Percentiles rank a stretch among this genome's conserved stretches.
These are phyloP conservation scores for Camponotus pennsylvanicus DNA, from an alignment of 1,140 invertebrate genomes.

Conservation along the genomic window DNA sequence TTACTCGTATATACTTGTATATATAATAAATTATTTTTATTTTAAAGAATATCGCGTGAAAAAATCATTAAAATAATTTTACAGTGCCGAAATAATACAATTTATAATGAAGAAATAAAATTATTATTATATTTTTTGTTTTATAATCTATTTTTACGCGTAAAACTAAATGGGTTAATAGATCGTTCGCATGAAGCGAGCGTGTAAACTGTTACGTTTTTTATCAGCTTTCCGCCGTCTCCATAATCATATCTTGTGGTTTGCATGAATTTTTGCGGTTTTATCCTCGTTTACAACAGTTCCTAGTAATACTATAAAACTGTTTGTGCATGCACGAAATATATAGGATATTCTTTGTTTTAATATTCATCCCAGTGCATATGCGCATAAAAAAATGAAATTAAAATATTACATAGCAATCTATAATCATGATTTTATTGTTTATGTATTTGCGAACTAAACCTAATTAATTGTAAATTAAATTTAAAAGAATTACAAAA, in stretches of 20 bases:
- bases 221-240: slow-evolving; percentile 27
- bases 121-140: not conserved
- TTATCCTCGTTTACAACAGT: not conserved
- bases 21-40: not conserved
- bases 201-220: not conserved
- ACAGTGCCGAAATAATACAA: not conserved
- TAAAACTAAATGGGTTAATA: not conserved
- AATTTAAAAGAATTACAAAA: not conserved
- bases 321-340: not conserved
- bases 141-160: not conserved
- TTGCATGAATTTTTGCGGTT: slow-evolving; percentile 61
- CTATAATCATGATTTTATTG: too few species aligned
- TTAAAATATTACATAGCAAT: not conserved
- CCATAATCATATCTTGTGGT: slow-evolving; percentile 63
- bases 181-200: not conserved
- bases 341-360: slow-evolving; percentile 21
- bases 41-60: not conserved
- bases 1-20: not conserved
- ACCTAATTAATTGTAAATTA: not conserved
- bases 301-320: slow-evolving; percentile 40
- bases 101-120: slow-evolving; percentile 2
- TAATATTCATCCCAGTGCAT: not conserved
- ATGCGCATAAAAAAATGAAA: not conserved
- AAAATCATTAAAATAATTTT: not conserved
- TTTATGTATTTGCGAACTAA: not conserved